Conservation (phyloP, 1,140 invertebrate genomes). For the Tetranychus urticae region DNA sequence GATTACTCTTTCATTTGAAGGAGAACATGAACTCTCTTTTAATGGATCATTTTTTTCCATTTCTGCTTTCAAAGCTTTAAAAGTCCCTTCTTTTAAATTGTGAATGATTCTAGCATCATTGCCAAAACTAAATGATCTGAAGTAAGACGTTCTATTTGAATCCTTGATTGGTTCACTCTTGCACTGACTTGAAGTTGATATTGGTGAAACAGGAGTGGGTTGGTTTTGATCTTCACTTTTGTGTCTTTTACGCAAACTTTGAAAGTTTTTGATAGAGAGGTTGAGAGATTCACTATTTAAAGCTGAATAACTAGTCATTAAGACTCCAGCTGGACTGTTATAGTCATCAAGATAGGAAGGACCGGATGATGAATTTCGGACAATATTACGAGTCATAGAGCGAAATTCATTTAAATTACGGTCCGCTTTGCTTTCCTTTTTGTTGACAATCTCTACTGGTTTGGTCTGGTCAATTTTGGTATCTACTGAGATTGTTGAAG, state of each 20-base stretch:
- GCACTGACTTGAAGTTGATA: neutral
- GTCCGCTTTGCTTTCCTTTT: slow-evolving; percentile 22
- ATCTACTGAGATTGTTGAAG: neutral
- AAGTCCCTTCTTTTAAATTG: slow-evolving; percentile 24
- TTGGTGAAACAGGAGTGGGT: neutral
- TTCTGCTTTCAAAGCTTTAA: slow-evolving; percentile 10
- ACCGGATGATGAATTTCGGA: slow-evolving; percentile 27
- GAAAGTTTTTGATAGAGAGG: slow-evolving; percentile 8
- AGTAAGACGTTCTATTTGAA: slow-evolving; percentile 9
- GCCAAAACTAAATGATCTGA: slow-evolving; percentile 42
- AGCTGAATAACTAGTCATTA: slow-evolving; percentile 26
- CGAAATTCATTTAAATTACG: slow-evolving; percentile 21
- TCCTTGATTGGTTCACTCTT: too few relatives aligned
- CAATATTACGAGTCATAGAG: slow-evolving; percentile 33
- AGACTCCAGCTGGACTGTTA: slow-evolving; percentile 31
- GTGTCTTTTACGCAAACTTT: slow-evolving; percentile 16
- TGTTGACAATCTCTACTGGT: too few relatives aligned
- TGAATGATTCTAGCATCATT: slow-evolving; percentile 45
- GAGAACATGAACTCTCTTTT: neutral
- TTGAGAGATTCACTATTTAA: slow-evolving; percentile 6
- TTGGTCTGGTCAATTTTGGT: neutral
- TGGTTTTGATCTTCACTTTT: slow-evolving; percentile 16
- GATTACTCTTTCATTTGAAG: too few relatives aligned
- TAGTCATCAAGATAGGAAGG: slow-evolving; percentile 15
- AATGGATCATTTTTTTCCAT: neutral